A percentile compares a stretch with the other conserved stretches of the same genome.
These are phyloP conservation scores for Cydia splendana DNA, from an alignment of 1,140 invertebrate genomes.

Conservation along the genomic window DNA sequence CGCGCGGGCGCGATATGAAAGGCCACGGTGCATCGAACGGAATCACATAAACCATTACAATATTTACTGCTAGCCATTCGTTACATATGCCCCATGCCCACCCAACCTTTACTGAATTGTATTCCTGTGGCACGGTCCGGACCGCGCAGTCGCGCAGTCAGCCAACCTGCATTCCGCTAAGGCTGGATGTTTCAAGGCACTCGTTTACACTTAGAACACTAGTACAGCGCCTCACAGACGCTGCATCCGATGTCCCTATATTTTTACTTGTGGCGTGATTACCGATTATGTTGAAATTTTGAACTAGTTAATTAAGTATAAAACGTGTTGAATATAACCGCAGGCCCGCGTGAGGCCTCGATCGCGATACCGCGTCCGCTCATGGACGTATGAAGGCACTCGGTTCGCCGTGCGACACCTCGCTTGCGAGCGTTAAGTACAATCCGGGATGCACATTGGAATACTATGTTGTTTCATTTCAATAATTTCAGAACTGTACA, in stretches of 20 bases:
- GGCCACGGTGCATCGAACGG: conserved; percentile 26
- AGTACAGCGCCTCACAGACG: conserved; percentile 14
- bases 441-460: not conserved
- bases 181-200: conserved; percentile 78
- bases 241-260: conserved; percentile 23
- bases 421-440: conserved; percentile 10
- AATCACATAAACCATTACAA: conserved; percentile 34
- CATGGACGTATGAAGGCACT: not conserved
- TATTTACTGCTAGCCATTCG: conserved; percentile 45
- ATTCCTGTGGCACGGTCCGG: conserved; percentile 42
- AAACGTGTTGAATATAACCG: conserved; percentile 14
- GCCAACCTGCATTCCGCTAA: conserved; percentile 72
- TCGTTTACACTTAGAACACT: conserved; percentile 60
- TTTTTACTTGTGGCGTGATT: conserved; percentile 1
- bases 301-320: conserved; percentile 4
- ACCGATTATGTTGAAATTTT: conserved; percentile 23
- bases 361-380: not conserved
- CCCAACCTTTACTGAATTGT: conserved; percentile 44
- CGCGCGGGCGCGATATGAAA: not conserved
- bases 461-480: not conserved
- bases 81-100: conserved; percentile 43
- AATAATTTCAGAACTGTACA: not conserved
- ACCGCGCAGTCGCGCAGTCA: conserved; percentile 61
- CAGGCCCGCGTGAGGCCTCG: not conserved
- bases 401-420: conserved; percentile 12